phyloP scores from a whole-genome alignment of 2,888 invertebrate genomes.

The Holacanthella duospinosa region DNA sequence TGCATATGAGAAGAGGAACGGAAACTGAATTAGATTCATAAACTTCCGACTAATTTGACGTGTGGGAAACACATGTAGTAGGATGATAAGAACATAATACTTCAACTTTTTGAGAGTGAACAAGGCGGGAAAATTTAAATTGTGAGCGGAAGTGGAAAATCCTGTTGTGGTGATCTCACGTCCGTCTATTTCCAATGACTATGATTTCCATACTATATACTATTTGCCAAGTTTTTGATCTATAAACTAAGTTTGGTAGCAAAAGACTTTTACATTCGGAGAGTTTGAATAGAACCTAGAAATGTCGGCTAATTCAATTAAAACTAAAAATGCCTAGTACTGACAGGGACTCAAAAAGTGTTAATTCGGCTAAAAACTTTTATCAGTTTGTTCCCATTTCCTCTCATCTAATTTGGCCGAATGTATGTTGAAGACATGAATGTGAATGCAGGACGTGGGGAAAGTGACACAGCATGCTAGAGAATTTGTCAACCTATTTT shows the following conservation, averaged over 20 bases:
- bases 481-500: slow-evolving; percentile 5
- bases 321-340: not conserved
- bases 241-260: no score
- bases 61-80: not conserved
- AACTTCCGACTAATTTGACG: not conserved
- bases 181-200: no score
- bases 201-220: no score
- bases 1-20: not conserved
- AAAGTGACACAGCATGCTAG: not conserved
- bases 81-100: no score
- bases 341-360: not conserved
- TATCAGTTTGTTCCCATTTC: not conserved
- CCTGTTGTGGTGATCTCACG: no score
- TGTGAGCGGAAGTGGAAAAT: no score
- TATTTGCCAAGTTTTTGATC: not conserved
- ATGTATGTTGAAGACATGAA: not conserved
- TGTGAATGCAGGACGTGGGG: no score
- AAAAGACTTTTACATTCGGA: no score
- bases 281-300: no score
- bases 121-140: not conserved
- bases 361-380: slow-evolving; percentile 2
- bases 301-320: not conserved
- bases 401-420: no score
- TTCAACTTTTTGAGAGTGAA: no score
- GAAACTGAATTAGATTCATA: not conserved